A percentile compares a stretch with the other conserved stretches of the same genome.
Evolutionary conservation across 92 coral and sea anemone species (phyloP).

Genomic region (Paragorgia papillata): DNA sequence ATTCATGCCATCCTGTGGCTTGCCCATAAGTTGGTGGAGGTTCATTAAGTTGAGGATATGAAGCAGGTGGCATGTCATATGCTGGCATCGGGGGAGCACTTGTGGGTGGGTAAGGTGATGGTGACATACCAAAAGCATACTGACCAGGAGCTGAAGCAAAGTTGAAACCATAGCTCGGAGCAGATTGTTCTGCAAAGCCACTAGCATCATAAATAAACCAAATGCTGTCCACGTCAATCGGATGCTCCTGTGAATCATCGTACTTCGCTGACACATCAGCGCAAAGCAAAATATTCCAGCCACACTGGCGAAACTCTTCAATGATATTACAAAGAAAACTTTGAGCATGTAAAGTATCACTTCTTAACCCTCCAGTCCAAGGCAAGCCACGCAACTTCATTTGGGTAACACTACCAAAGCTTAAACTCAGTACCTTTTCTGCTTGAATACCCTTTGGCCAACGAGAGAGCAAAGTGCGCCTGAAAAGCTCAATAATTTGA

Average conservation of each 20-base stretch:
- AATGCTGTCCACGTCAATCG: constrained; percentile 68
- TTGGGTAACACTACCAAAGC: constrained; percentile 41
- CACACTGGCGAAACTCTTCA: constrained; percentile 42
- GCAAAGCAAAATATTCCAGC: constrained; percentile 42
- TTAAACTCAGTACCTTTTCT: constrained; percentile 43
- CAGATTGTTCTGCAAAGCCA: neutral
- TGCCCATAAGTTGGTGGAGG: constrained; percentile 5
- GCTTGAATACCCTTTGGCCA: constrained; percentile 59
- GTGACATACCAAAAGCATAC: constrained; percentile 1
- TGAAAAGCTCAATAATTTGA: constrained; percentile 47
- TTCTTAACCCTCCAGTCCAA: constrained; percentile 41
- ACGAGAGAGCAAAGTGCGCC: constrained; percentile 40
- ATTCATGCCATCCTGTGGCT: constrained; percentile 1
- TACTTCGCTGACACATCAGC: constrained; percentile 78
- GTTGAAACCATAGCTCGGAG: constrained; percentile 30
- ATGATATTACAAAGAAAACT: constrained; percentile 52
- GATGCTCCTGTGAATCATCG: constrained; percentile 58
- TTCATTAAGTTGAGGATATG: neutral
- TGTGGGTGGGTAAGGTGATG: constrained; percentile 5
- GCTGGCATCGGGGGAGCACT: neutral
- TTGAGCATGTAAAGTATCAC: constrained; percentile 51
- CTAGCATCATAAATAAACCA: constrained; percentile 59
- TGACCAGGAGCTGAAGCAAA: constrained; percentile 8
- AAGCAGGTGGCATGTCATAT: neutral
- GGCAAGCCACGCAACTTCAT: constrained; percentile 61